Conservation (phyloP, 1,140 invertebrate species). For the Zophobas morio region DNA sequence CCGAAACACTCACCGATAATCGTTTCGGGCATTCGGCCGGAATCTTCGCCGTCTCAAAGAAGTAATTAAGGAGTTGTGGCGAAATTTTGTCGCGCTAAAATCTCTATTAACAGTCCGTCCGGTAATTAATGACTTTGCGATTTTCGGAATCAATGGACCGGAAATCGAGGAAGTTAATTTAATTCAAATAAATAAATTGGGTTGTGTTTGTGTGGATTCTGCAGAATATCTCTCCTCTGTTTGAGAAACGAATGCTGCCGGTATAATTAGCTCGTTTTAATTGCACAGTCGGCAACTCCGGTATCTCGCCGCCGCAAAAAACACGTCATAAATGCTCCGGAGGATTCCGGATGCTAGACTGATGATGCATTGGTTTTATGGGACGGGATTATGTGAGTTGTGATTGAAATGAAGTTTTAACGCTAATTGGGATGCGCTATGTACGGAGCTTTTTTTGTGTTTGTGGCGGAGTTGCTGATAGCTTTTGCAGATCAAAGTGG, state of each 20-base stretch:
- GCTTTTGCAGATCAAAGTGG: too few species aligned
- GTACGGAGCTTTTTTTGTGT: too few species aligned
- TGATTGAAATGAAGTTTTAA: too few species aligned
- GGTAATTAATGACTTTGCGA: conserved; percentile 49
- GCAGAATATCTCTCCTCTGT: conserved; percentile 49
- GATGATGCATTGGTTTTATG: conserved; percentile 31
- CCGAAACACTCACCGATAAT: conserved; percentile 19
- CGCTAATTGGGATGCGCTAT: too few species aligned
- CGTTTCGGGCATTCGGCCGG: conserved; percentile 14
- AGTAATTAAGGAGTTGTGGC: conserved; percentile 45
- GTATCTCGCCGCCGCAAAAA: conserved; percentile 45
- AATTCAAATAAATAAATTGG: conserved; percentile 58
- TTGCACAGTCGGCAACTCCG: conserved; percentile 55
- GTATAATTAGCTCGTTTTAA: conserved; percentile 57
- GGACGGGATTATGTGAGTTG: too few species aligned
- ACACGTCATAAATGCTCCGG: conserved; percentile 33
- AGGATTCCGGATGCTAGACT: conserved; percentile 32
- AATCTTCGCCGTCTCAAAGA: conserved; percentile 29
- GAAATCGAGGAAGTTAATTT: conserved; percentile 52
- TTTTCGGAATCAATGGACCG: conserved; percentile 48
- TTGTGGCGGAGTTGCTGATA: too few species aligned
- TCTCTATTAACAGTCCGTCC: conserved; percentile 45
- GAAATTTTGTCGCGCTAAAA: conserved; percentile 42
- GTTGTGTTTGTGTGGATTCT: conserved; percentile 51
- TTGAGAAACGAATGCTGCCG: conserved; percentile 49